Conservation (phyloP, 2,113 vertebrate species). For the Podarcis raffonei region DNA sequence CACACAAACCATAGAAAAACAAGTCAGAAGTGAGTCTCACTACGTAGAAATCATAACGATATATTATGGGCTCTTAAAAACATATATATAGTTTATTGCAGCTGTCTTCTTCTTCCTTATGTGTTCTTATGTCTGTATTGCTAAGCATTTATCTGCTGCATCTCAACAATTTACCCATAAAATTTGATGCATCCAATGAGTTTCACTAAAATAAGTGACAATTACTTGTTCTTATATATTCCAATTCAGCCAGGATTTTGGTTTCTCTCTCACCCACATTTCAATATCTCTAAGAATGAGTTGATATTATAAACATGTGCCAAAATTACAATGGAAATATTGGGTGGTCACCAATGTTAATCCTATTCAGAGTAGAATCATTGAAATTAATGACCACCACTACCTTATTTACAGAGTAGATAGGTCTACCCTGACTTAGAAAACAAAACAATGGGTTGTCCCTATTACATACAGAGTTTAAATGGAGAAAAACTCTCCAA, state of each 20-base stretch:
- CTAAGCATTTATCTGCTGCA: not conserved
- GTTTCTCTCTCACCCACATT: not conserved
- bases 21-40: not conserved
- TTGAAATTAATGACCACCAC: too few relatives aligned
- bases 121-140: too few relatives aligned
- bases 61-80: slow-evolving; percentile 5
- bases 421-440: too few relatives aligned
- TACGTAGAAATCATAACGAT: not conserved
- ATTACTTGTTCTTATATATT: not conserved
- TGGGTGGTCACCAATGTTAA: not conserved
- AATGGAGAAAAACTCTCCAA: not conserved
- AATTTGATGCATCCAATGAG: not conserved
- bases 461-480: not conserved
- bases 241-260: not conserved
- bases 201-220: not conserved
- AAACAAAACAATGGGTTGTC: not conserved
- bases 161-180: not conserved
- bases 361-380: too few relatives aligned
- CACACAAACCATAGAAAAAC: not conserved
- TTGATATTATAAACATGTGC: not conserved
- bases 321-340: not conserved
- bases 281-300: not conserved
- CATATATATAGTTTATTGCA: not conserved
- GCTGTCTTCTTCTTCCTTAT: not conserved
- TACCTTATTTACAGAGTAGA: too few relatives aligned